These are phyloP conservation scores for Serripes groenlandicus DNA, from an alignment of 2,888 invertebrate species.

Conservation along the genomic window DNA sequence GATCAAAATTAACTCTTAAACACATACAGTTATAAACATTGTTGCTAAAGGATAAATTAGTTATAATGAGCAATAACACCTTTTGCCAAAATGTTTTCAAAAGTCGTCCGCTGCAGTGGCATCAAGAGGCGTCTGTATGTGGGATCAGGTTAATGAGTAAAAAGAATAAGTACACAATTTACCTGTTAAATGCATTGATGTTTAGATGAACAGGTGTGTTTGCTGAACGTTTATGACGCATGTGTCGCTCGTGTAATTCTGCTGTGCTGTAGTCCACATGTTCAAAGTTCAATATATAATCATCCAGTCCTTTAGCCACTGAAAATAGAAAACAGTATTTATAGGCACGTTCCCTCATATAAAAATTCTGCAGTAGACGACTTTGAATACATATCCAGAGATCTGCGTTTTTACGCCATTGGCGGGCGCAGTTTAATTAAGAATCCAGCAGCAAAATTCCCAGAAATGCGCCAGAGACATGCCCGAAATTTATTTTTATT, in stretches of 20 bases:
- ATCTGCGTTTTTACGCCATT: too few relatives aligned
- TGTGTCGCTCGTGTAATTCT: constrained; percentile 72
- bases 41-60: neutral
- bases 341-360: too few relatives aligned
- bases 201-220: constrained; percentile 70
- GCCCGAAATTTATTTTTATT: too few relatives aligned
- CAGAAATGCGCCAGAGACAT: too few relatives aligned
- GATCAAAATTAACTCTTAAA: too few relatives aligned
- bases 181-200: constrained; percentile 79
- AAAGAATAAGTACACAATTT: too few relatives aligned
- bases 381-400: too few relatives aligned
- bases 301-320: constrained; percentile 76
- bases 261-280: constrained; percentile 74
- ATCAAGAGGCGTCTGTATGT: neutral
- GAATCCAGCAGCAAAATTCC: too few relatives aligned
- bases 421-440: too few relatives aligned
- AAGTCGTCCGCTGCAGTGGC: neutral
- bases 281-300: constrained; percentile 80
- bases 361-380: too few relatives aligned
- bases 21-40: too few relatives aligned
- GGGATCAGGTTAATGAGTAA: neutral
- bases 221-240: constrained; percentile 74
- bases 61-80: neutral
- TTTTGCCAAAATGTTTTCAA: neutral
- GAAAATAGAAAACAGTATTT: constrained; percentile 42